Evolutionary conservation across 2,113 vertebrate genomes (phyloP), one percentile per base, ranked within the genome.

Genomic region (Pelecanus crispus): DNA sequence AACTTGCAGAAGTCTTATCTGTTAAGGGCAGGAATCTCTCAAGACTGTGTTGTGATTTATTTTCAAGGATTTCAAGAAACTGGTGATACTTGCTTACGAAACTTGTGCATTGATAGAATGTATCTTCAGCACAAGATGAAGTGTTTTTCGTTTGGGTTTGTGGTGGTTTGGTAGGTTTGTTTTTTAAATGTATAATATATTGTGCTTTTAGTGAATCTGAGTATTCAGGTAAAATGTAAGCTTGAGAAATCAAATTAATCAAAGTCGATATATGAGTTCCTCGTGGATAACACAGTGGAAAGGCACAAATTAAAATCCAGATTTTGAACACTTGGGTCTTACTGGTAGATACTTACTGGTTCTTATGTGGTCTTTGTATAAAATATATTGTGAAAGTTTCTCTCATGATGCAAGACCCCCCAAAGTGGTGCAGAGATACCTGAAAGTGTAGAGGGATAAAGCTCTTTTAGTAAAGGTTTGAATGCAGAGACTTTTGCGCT

Each of bases 381-480:
- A 31, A 68, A 50, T 13, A 8, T 1, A 7, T 13, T 38, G n/a
- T 13, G 19, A 9, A 34, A 3, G 8, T 20, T 65, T 68, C 20
- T 29, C 16, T 59, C 13, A 3, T 13, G 6, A 53, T 6, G 16
- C 5, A 20, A 17, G 17, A 38, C 11, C 34, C 24, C 44, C 13
- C 15, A 29, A 8, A 5, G 32, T 50, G 7, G 6, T 5, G 29
- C 26, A 45, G 31, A 45, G 13, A 20, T 1, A 11, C 42, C 34
- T 2, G 24, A 10, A 38, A 36, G 22, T 0, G 0, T 5, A 31
- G 25, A 10, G 17, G 7, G 11, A 17, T 24, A 5, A 32, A 34
- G 11, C 9, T 66, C 25, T 34, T 31, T 10, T 24, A 47, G 3
- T 10, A 7, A n/a, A 47, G 21, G 7, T 44, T 20, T 50, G 36